These are phyloP conservation scores for Amyelois transitella DNA, from an alignment of 1,140 invertebrate genomes.

Conservation along the genomic window DNA sequence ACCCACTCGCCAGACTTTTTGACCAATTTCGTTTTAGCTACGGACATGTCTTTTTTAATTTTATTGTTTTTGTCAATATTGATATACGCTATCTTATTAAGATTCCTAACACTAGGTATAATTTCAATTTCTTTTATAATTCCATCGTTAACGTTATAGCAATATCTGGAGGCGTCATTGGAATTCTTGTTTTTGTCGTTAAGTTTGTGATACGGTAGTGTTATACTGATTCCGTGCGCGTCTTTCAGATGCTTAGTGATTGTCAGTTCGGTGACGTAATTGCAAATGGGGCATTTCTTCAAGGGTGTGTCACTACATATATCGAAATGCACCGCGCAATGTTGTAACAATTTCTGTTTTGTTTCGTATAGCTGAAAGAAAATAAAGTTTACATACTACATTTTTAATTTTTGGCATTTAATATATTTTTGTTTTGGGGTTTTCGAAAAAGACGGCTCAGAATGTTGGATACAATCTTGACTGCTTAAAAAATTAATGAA, in stretches of 20 bases:
- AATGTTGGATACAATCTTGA: too few species aligned
- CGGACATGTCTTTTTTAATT: slow-evolving; percentile 18
- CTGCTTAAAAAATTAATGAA: too few species aligned
- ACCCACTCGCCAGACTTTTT: slow-evolving; percentile 51
- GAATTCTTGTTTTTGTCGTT: slow-evolving; percentile 28
- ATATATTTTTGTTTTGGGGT: too few species aligned
- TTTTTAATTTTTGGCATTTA: too few species aligned
- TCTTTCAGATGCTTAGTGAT: slow-evolving; percentile 28
- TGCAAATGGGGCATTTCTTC: slow-evolving; percentile 53
- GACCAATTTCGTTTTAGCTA: slow-evolving; percentile 44
- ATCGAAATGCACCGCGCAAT: slow-evolving; percentile 50
- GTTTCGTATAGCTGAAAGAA: slow-evolving; percentile 46
- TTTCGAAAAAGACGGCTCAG: too few species aligned
- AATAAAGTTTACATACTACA: too few species aligned
- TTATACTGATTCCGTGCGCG: slow-evolving; percentile 33
- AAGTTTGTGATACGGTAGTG: slow-evolving; percentile 17
- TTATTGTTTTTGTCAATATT: slow-evolving; percentile 40
- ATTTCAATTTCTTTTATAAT: slow-evolving; percentile 34
- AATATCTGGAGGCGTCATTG: slow-evolving; percentile 29
- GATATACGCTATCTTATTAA: slow-evolving; percentile 38
- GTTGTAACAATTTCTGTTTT: slow-evolving; percentile 36
- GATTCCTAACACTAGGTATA: slow-evolving; percentile 44
- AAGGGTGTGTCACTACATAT: slow-evolving; percentile 35
- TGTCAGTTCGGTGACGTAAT: slow-evolving; percentile 30
- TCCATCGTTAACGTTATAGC: slow-evolving; percentile 26